A percentile compares a stretch with the other conserved stretches of the same genome.
These are phyloP conservation scores for Hedychridium roseum DNA, from an alignment of 2,888 invertebrate species.

Conservation along the genomic window DNA sequence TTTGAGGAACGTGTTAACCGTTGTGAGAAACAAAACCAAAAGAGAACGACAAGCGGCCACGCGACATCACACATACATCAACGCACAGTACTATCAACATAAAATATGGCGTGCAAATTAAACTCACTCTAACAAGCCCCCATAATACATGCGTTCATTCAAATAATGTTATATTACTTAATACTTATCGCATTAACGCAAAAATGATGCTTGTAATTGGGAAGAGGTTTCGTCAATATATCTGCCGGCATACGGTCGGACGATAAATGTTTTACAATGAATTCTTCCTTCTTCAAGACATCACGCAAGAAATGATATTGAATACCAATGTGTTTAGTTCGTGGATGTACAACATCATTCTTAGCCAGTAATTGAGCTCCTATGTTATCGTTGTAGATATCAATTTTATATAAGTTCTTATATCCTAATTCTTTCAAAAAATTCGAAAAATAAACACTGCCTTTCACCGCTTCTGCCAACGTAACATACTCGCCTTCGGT, in stretches of 20 bases:
- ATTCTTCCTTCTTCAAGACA: slow-evolving; percentile 1
- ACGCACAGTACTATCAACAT: no score
- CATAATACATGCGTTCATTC: no score
- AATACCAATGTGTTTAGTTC: slow-evolving; percentile 21
- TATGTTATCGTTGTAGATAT: slow-evolving; percentile 14
- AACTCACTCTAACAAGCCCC: no score
- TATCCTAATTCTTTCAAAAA: slow-evolving; percentile 13
- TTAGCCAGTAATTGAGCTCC: slow-evolving; percentile 6
- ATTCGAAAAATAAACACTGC: slow-evolving; percentile 3
- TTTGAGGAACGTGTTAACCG: no score
- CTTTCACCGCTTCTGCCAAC: slow-evolving; percentile 15
- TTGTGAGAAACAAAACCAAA: no score
- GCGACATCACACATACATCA: no score
- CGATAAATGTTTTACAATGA: slow-evolving; percentile 4
- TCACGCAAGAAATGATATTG: slow-evolving; percentile 21
- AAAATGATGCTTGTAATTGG: neutral
- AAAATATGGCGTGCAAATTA: no score
- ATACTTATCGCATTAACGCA: neutral
- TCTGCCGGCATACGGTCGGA: slow-evolving; percentile 18
- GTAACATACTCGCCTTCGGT: slow-evolving; percentile 27
- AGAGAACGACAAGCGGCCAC: no score
- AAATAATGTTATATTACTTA: no score
- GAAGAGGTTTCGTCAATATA: slow-evolving; percentile 5
- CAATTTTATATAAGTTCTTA: no score
- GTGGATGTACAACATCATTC: neutral